Base-by-base conservation (phyloP, 2,113 vertebrate species). In the Sterrhoptilus dennistouni region DNA sequence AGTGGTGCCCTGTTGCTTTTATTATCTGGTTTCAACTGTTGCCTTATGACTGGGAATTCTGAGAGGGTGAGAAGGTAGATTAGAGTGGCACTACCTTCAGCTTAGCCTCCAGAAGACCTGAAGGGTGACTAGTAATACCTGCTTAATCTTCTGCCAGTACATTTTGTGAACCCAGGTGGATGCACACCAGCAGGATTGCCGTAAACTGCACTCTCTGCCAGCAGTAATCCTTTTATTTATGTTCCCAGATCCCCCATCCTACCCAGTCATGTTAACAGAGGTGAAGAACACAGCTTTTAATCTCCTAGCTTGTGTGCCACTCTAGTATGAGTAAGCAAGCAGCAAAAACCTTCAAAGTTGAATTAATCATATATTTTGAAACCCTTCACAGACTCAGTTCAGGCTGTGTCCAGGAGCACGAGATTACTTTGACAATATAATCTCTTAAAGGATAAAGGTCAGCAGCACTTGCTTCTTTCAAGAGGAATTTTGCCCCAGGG, bases 371-470 rank as follows among this genome's bases (percentile, higher is more conserved):
- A 15, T 42, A 53, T 85, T 93, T 95, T 80, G 21, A 90, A 93
- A 76, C 40, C 45, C n/a, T 88, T 92, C 40, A 61, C 45, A 53
- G 53, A n/a, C 22, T 92, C 66, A 29, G 50, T 86, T 87, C 78
- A 88, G 40, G 50, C 28, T 86, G 20, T 76, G 94, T 86, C 31
- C 53, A 86, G 63, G 24, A 92, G 8, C 57, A 86, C 72, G 59
- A 83, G 82, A 93, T 90, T 94, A 92, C 86, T 94, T 79, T 94
- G 75, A 85, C 70, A 92, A 70, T 74, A 90, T 80, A 61, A 90
- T 94, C 42, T 80, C 70, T 90, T 80, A 56, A 60, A 94, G 66
- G 50, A 83, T 57, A 93, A 85, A 93, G 78, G 84, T 87, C 84
- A 91, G 38, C 23, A 93, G 18, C 20, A 42, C 42, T 95, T 91